phyloP scores from a whole-genome alignment of 1,140 invertebrate genomes.

The Ooceraea biroi region DNA sequence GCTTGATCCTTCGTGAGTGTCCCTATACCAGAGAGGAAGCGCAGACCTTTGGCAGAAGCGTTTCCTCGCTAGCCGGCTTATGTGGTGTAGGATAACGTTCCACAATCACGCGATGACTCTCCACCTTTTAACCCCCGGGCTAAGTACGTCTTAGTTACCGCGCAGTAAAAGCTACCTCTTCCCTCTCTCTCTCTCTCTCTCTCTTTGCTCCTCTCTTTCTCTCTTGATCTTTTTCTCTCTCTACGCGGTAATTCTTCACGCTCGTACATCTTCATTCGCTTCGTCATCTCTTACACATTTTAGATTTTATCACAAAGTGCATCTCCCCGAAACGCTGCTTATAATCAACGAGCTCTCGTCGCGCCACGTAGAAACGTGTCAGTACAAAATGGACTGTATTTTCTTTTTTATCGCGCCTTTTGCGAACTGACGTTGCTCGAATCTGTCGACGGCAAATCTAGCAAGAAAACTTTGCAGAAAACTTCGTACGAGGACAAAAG shows the following conservation, averaged over 20 bases:
- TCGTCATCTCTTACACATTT: constrained; percentile 73
- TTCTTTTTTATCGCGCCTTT: constrained; percentile 51
- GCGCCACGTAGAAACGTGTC: constrained; percentile 37
- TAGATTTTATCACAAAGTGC: constrained; percentile 68
- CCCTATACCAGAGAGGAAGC: constrained; percentile 49
- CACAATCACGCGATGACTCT: constrained; percentile 82
- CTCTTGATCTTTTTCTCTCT: background rate
- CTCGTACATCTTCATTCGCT: constrained; percentile 75
- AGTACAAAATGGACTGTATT: constrained; percentile 50
- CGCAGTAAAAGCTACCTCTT: constrained; percentile 67
- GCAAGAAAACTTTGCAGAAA: background rate
- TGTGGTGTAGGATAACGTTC: constrained; percentile 80
- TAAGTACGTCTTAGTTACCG: constrained; percentile 79
- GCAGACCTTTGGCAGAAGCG: constrained; percentile 71
- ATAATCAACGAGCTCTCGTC: constrained; percentile 58
- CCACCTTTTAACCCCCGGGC: constrained; percentile 79
- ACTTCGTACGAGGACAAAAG: background rate
- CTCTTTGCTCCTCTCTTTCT: background rate
- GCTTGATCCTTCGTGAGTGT: constrained; percentile 54
- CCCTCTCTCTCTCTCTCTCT: constrained; percentile 17
- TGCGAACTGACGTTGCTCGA: constrained; percentile 31
- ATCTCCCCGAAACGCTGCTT: constrained; percentile 36
- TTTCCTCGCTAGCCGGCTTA: constrained; percentile 74
- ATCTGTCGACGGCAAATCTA: constrained; percentile 12
- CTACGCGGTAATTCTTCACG: constrained; percentile 58